Evolutionary conservation across 2,797 vertebrate species (phyloP).

Genomic region (Eulemur mongoz): DNA sequence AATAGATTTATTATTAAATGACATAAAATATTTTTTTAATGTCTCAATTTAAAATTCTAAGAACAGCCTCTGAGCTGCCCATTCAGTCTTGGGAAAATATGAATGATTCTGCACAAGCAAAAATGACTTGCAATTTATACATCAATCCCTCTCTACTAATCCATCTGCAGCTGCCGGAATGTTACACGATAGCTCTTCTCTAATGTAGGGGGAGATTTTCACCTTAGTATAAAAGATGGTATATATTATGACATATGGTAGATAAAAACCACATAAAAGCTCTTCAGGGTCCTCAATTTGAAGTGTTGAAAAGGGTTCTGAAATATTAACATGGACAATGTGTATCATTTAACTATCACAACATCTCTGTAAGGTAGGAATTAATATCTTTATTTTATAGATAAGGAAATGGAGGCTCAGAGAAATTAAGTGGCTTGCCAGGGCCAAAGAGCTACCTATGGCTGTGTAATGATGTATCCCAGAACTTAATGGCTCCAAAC

Average conservation of each 20-base stretch:
- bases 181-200: background rate
- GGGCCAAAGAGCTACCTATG: background rate
- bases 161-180: background rate
- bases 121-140: background rate
- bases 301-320: background rate
- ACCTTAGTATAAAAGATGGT: background rate
- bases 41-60: slow-evolving; percentile 21
- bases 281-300: background rate
- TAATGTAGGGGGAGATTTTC: background rate
- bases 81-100: background rate
- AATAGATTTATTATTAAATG: background rate
- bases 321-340: background rate
- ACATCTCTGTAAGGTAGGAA: background rate
- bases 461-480: background rate
- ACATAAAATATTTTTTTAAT: background rate
- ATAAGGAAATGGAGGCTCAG: background rate
- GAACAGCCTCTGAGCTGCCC: background rate
- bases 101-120: background rate
- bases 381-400: background rate
- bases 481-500: background rate
- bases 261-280: background rate
- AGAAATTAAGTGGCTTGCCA: background rate
- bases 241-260: background rate
- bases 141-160: background rate
- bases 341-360: background rate